phyloP scores from a whole-genome alignment of 2,113 vertebrate species.

The Aplodontia rufa region DNA sequence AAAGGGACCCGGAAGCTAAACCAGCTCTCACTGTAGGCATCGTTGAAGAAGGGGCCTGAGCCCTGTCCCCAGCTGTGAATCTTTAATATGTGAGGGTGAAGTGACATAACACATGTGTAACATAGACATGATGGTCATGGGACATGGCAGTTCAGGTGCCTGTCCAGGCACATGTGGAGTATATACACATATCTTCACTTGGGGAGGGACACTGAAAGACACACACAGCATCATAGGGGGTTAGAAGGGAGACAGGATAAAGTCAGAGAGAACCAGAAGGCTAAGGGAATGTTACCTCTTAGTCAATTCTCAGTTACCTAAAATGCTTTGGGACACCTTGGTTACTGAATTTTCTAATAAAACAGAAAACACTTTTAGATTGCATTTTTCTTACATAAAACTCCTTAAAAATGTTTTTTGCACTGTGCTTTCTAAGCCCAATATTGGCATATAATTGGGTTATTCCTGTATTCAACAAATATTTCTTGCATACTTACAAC shows the following conservation, averaged over 20 bases:
- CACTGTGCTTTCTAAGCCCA: neutral
- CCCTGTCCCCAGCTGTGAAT: no score
- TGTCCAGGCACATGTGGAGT: neutral
- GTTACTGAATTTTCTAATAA: neutral
- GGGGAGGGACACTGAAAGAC: neutral
- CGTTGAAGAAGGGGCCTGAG: neutral
- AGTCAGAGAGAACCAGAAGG: neutral
- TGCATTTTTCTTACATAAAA: neutral
- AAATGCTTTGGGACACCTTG: neutral
- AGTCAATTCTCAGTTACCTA: neutral
- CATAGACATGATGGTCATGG: neutral
- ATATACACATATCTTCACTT: neutral
- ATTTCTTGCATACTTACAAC: neutral
- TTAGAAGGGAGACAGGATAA: neutral
- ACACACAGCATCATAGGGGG: neutral
- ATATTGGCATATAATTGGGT: neutral
- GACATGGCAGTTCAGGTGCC: neutral
- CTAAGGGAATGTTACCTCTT: neutral
- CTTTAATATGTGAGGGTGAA: neutral
- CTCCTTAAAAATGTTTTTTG: neutral
- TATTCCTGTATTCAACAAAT: conserved; percentile 27
- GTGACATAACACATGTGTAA: neutral
- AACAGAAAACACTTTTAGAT: conserved; percentile 8
- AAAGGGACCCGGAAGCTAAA: neutral
- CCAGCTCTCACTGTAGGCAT: neutral